These are phyloP conservation scores for Aldrovandia affinis DNA, from an alignment of 2,797 vertebrate species.

Conservation along the genomic window DNA sequence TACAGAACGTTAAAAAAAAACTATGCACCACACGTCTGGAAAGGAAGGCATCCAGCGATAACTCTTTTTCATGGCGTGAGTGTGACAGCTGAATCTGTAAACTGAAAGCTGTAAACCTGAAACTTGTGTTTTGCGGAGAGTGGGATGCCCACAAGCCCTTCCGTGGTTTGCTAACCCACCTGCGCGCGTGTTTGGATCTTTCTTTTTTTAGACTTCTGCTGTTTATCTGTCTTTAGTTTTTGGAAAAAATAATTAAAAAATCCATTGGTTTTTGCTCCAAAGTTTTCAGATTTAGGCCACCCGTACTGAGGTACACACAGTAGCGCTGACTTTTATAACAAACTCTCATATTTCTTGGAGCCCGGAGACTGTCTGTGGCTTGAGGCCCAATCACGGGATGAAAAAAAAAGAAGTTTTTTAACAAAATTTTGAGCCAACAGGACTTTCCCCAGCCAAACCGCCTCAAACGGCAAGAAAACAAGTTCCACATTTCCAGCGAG, in stretches of 20 bases:
- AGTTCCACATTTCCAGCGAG: constrained; percentile 73
- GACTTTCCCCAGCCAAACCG: constrained; percentile 67
- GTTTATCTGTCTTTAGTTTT: neutral
- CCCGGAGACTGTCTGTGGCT: constrained; percentile 46
- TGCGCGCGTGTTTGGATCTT: neutral
- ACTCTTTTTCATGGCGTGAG: neutral
- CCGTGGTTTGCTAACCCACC: neutral
- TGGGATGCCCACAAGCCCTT: neutral
- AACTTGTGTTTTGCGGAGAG: neutral
- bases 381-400: neutral
- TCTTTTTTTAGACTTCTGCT: neutral
- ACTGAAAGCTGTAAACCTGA: no score
- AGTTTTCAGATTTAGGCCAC: neutral
- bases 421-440: constrained; percentile 63
- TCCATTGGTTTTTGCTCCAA: neutral
- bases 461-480: constrained; percentile 74
- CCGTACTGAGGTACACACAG: neutral
- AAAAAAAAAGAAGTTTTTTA: constrained; percentile 60
- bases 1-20: neutral
- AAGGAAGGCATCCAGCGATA: neutral
- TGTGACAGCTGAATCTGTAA: neutral
- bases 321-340: neutral
- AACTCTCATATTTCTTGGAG: constrained; percentile 53
- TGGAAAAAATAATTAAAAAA: neutral
- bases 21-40: neutral